phyloP scores from a whole-genome alignment of 1,140 invertebrate genomes.

The Mactra quadrangularis region DNA sequence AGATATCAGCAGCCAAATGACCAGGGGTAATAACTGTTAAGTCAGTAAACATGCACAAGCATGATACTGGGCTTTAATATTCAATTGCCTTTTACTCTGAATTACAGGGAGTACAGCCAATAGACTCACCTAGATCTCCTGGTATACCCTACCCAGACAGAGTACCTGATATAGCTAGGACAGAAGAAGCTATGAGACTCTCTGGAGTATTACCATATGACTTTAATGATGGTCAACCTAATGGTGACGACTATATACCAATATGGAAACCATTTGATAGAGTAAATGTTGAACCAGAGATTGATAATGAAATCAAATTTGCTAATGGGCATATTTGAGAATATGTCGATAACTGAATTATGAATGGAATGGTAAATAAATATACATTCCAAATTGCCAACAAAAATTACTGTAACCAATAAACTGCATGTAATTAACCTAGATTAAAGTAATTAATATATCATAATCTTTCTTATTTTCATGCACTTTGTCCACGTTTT shows the following conservation, averaged over 20 bases:
- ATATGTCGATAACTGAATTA: too few species aligned
- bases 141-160: slow-evolving; percentile 46
- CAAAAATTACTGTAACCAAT: too few species aligned
- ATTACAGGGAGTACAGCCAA: slow-evolving; percentile 17
- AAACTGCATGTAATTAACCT: too few species aligned
- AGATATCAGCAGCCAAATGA: too few species aligned
- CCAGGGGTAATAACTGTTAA: too few species aligned
- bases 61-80: background rate
- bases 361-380: too few species aligned
- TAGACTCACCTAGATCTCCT: slow-evolving; percentile 26
- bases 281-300: background rate
- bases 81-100: background rate
- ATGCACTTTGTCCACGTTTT: too few species aligned
- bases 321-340: slow-evolving; percentile 47
- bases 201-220: slow-evolving; percentile 55
- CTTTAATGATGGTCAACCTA: slow-evolving; percentile 62
- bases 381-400: too few species aligned
- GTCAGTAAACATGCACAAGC: too few species aligned
- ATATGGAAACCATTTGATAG: slow-evolving; percentile 46
- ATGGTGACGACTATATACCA: slow-evolving; percentile 53
- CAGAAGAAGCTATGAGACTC: slow-evolving; percentile 41
- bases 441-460: too few species aligned
- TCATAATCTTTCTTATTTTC: too few species aligned
- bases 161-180: slow-evolving; percentile 28
- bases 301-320: slow-evolving; percentile 14